A percentile compares a stretch with the other conserved stretches of the same genome.
These are phyloP conservation scores for Leptinotarsa haldemani DNA, from an alignment of 2,888 invertebrate genomes.

Conservation along the genomic window DNA sequence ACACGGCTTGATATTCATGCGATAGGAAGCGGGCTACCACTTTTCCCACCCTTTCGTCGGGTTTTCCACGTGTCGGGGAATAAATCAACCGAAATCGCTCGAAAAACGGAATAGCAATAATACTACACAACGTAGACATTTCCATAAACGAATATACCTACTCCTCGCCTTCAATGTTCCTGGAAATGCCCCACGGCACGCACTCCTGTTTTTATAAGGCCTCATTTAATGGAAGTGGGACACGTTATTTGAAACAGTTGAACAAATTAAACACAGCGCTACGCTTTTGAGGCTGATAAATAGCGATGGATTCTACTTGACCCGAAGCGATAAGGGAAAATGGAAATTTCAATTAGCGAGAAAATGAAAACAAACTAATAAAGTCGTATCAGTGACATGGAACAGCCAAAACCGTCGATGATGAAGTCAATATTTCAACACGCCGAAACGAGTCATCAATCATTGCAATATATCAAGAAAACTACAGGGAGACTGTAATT, in stretches of 20 bases:
- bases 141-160: constrained; percentile 12
- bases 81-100: constrained; percentile 9
- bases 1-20: constrained; percentile 14
- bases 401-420: constrained; percentile 2
- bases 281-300: background rate
- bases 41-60: constrained; percentile 2
- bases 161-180: constrained; percentile 10
- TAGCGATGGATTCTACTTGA: constrained; percentile 21
- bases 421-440: constrained; percentile 2
- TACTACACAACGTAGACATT: constrained; percentile 8
- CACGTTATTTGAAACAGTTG: constrained; percentile 17
- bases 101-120: constrained; percentile 15
- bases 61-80: constrained; percentile 3
- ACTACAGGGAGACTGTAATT: background rate
- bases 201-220: constrained; percentile 14
- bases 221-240: constrained; percentile 18
- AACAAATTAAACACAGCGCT: constrained; percentile 18
- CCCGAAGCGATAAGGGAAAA: constrained; percentile 1
- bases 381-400: constrained; percentile 3
- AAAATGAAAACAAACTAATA: constrained; percentile 33
- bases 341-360: constrained; percentile 32
- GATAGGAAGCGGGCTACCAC: constrained; percentile 3
- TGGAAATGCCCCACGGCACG: constrained; percentile 3
- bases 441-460: background rate
- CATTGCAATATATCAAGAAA: background rate